Conservation (phyloP, 2,888 invertebrate species). For the Micropterix aruncella region DNA sequence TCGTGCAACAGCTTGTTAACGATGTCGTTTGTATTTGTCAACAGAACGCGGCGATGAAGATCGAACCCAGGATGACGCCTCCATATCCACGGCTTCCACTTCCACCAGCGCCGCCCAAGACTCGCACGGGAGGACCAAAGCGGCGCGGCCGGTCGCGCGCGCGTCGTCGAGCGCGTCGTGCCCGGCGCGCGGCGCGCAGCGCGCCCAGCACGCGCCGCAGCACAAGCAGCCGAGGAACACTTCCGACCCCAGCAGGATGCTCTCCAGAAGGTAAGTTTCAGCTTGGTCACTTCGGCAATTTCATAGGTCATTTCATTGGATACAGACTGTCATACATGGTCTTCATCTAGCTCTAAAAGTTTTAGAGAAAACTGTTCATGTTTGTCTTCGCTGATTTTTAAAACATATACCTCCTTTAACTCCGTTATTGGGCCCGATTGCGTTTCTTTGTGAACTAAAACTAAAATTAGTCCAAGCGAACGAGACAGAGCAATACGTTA, state of each 20-base stretch:
- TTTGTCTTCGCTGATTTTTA: too few relatives aligned
- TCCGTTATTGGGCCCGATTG: too few relatives aligned
- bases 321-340: too few relatives aligned
- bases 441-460: too few relatives aligned
- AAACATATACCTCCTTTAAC: too few relatives aligned
- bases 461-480: too few relatives aligned
- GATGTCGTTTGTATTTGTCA: background rate
- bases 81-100: background rate
- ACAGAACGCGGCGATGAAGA: background rate
- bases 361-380: too few relatives aligned
- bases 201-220: conserved; percentile 26
- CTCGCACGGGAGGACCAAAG: background rate
- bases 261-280: conserved; percentile 16
- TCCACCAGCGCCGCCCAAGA: background rate
- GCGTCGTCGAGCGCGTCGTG: conserved; percentile 21
- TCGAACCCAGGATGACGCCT: background rate
- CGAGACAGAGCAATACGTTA: too few relatives aligned
- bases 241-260: conserved; percentile 29
- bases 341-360: too few relatives aligned
- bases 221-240: conserved; percentile 29
- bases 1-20: too few relatives aligned
- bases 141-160: conserved; percentile 12
- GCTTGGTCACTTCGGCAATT: too few relatives aligned
- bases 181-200: conserved; percentile 35
- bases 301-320: too few relatives aligned